Evolutionary conservation across 2,797 vertebrate species (phyloP).

Genomic region (Molothrus aeneus): DNA sequence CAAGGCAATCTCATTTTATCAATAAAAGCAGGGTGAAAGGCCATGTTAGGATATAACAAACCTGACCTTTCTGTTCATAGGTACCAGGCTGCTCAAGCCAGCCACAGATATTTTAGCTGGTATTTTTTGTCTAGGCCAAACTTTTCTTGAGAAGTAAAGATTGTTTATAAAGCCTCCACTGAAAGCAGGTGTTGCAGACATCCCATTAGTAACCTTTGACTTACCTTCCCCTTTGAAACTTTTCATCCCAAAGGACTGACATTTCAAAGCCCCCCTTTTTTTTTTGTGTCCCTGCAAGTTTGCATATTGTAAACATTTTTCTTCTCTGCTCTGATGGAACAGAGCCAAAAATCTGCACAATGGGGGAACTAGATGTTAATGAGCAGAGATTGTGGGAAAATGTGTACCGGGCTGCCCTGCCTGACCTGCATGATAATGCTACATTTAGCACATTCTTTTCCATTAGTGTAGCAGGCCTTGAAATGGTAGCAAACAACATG

Average conservation of each 20-base stretch:
- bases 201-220: conserved; percentile 67
- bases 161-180: conserved; percentile 61
- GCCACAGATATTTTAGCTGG: background rate
- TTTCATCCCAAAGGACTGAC: conserved; percentile 52
- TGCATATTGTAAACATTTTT: conserved; percentile 69
- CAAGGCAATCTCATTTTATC: conserved; percentile 7
- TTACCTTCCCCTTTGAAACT: conserved; percentile 62
- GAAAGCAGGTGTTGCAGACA: conserved; percentile 61
- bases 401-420: conserved; percentile 62
- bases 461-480: conserved; percentile 61
- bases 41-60: conserved; percentile 20
- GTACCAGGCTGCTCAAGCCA: conserved; percentile 40
- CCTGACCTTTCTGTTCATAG: conserved; percentile 25
- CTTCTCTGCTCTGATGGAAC: conserved; percentile 43
- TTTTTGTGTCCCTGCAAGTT: conserved; percentile 38
- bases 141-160: conserved; percentile 38
- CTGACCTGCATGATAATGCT: conserved; percentile 74
- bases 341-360: conserved; percentile 71
- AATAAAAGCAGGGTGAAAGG: conserved; percentile 35
- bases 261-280: conserved; percentile 29
- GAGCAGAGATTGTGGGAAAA: conserved; percentile 76
- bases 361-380: conserved; percentile 73
- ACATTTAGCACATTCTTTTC: conserved; percentile 76
- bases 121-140: conserved; percentile 13
- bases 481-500: conserved; percentile 63